Percentiles rank a stretch among this genome's conserved stretches.
phyloP scores from a whole-genome alignment of 2,113 vertebrate genomes.

The Cairina moschata region DNA sequence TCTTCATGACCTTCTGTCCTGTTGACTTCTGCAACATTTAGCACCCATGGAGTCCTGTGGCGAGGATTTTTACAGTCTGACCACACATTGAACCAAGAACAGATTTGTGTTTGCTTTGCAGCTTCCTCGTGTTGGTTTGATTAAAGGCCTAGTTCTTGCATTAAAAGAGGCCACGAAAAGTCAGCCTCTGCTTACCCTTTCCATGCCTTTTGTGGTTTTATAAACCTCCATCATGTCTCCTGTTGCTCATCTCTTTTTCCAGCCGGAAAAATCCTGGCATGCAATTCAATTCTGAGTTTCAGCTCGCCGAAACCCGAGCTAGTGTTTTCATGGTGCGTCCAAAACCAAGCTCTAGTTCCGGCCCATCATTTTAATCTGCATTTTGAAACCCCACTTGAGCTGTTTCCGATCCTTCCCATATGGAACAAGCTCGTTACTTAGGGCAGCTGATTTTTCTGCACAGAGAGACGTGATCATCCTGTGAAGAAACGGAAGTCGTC shows the following conservation, averaged over 20 bases:
- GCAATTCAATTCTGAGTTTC: neutral
- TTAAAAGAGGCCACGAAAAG: neutral
- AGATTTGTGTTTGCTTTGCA: neutral
- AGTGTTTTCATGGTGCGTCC: conserved; percentile 7
- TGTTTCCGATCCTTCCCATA: neutral
- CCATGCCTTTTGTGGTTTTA: neutral
- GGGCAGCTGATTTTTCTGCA: neutral
- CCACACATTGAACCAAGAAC: fast-evolving
- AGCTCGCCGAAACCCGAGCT: neutral
- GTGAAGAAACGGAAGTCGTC: neutral
- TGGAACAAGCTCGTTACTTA: conserved; percentile 19
- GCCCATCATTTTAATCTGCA: neutral
- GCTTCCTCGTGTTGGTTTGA: neutral
- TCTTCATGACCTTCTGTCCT: neutral
- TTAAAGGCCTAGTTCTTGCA: neutral
- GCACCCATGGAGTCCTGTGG: neutral
- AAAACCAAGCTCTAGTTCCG: conserved; percentile 25
- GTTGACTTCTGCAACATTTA: neutral
- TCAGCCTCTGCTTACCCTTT: neutral
- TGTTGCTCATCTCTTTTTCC: neutral
- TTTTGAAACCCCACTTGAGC: conserved; percentile 11
- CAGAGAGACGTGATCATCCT: neutral
- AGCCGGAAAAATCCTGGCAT: neutral
- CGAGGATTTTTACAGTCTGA: neutral
- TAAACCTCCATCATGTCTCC: neutral